phyloP scores from a whole-genome alignment of 2,113 vertebrate species.

The Pseudolaguvia tuberculata region DNA sequence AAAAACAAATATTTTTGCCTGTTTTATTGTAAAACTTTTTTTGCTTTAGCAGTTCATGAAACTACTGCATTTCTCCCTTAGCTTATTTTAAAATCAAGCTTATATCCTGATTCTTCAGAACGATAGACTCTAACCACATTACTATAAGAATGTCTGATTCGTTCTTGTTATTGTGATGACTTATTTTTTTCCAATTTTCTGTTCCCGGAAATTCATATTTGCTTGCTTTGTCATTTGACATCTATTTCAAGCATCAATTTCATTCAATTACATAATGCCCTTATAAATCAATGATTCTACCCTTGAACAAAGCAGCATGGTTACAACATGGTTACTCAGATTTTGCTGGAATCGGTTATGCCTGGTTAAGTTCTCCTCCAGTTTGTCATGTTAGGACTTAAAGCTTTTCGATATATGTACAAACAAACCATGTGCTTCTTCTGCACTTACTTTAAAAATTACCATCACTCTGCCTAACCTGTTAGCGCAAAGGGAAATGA shows the following conservation, averaged over 20 bases:
- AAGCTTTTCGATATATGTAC: background rate
- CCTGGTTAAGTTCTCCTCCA: background rate
- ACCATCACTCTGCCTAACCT: too few relatives aligned
- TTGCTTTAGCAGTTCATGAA: too few relatives aligned
- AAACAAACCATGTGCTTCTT: background rate
- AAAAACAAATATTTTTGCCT: too few relatives aligned
- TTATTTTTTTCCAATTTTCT: background rate
- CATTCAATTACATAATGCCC: background rate
- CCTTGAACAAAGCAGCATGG: background rate
- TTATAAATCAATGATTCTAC: background rate
- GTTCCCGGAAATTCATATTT: too few relatives aligned
- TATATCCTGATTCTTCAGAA: background rate
- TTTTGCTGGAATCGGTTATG: background rate
- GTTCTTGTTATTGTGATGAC: background rate
- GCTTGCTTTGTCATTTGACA: too few relatives aligned
- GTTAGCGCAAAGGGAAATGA: background rate
- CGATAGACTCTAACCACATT: background rate
- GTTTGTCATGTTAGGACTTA: background rate
- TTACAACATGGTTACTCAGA: background rate
- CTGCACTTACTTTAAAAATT: background rate
- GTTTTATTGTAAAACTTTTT: too few relatives aligned
- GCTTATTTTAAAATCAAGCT: too few relatives aligned
- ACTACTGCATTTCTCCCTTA: too few relatives aligned
- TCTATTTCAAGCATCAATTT: too few relatives aligned
- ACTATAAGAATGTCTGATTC: background rate